Percentiles rank a stretch among this genome's conserved stretches.
Conservation (phyloP, 2,797 vertebrate genomes). For the Chrysocyon brachyurus region DNA sequence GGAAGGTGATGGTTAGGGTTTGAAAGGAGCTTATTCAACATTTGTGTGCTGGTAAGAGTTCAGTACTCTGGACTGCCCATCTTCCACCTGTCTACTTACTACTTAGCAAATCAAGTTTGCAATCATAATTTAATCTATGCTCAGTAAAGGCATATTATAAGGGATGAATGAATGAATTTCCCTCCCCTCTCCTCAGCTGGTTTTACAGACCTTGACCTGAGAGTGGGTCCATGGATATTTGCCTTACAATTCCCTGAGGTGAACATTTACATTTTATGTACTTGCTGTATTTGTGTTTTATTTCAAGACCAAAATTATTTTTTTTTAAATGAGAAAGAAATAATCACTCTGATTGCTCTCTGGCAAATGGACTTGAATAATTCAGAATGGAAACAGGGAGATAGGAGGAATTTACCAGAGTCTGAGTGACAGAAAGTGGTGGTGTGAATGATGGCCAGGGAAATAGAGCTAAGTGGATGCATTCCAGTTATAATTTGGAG, state of each 20-base stretch:
- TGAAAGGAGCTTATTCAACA: neutral
- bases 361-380: neutral
- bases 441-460: too few relatives aligned
- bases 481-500: neutral
- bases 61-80: too few relatives aligned
- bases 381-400: neutral
- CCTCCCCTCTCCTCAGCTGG: too few relatives aligned
- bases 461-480: neutral
- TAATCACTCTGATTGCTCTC: neutral
- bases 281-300: neutral
- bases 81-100: too few relatives aligned
- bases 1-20: neutral
- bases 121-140: too few relatives aligned
- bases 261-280: neutral
- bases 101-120: too few relatives aligned
- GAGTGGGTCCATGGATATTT: neutral
- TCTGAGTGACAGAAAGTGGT: neutral
- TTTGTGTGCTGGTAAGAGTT: neutral
- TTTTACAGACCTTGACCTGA: neutral
- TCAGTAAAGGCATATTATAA: too few relatives aligned
- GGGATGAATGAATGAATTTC: too few relatives aligned
- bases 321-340: slow-evolving; percentile 26
- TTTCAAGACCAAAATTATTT: neutral
- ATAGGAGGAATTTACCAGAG: neutral
- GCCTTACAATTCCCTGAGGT: neutral